phyloP scores from a whole-genome alignment of 2,888 invertebrate genomes.

The Harmothoe impar region DNA sequence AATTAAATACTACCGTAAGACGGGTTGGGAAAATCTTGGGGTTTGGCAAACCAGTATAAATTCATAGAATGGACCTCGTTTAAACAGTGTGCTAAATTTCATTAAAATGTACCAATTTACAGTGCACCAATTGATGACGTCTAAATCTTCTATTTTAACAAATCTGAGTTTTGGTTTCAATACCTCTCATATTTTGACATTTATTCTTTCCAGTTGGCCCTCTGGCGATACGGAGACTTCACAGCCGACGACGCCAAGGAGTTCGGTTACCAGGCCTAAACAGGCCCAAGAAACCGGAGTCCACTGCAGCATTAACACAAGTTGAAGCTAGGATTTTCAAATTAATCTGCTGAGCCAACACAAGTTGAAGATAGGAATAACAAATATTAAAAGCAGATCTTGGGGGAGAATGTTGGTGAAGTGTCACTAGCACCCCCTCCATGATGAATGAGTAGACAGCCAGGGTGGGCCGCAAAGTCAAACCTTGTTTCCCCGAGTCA shows the following conservation, averaged over 20 bases:
- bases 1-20: too few relatives aligned
- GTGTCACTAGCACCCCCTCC: not conserved
- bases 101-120: too few relatives aligned
- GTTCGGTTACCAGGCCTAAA: slow-evolving; percentile 85
- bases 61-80: too few relatives aligned
- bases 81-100: too few relatives aligned
- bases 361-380: slow-evolving; percentile 72
- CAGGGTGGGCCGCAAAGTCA: slow-evolving; percentile 20
- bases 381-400: not conserved
- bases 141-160: too few relatives aligned
- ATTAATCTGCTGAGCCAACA: slow-evolving; percentile 69
- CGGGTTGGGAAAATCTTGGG: too few relatives aligned
- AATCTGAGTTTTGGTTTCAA: too few relatives aligned
- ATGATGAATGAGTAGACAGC: not conserved
- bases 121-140: too few relatives aligned
- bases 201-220: slow-evolving; percentile 88
- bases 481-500: not conserved
- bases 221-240: slow-evolving; percentile 99
- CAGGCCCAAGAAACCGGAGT: not conserved
- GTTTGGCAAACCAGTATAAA: too few relatives aligned
- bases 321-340: slow-evolving; percentile 68
- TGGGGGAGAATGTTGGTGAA: not conserved
- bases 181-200: too few relatives aligned
- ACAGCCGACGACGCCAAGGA: slow-evolving; percentile 94
- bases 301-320: slow-evolving; percentile 65